Conservation (phyloP, 1,140 invertebrate species). For the Danaus plexippus region DNA sequence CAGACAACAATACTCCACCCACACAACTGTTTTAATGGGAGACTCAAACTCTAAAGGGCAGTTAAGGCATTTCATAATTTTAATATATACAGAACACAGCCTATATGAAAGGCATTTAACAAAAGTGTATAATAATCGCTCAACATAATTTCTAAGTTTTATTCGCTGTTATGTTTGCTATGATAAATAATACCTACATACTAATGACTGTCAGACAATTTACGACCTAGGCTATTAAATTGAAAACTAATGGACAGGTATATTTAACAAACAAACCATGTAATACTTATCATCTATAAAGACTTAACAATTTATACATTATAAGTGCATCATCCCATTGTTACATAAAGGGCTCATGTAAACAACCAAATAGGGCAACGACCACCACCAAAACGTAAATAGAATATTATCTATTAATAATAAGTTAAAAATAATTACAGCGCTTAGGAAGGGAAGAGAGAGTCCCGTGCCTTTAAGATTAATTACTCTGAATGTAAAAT, state of each 20-base stretch:
- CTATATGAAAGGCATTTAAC: no score
- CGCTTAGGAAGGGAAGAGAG: slow-evolving; percentile 35
- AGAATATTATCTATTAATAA: slow-evolving; percentile 57
- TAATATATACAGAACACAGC: slow-evolving; percentile 4
- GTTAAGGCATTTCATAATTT: slow-evolving; percentile 13
- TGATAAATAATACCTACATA: no score
- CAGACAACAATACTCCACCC: slow-evolving; percentile 17
- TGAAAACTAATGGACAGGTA: no score
- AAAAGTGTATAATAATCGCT: no score
- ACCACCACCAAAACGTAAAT: slow-evolving; percentile 51
- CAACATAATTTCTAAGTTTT: no score
- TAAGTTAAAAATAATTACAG: slow-evolving; percentile 49
- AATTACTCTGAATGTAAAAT: slow-evolving; percentile 32
- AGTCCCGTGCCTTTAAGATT: slow-evolving; percentile 52
- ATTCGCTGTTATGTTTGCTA: no score
- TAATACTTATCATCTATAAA: no score
- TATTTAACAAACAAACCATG: no score
- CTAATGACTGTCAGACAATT: no score
- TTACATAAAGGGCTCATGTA: slow-evolving; percentile 35
- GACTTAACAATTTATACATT: no score
- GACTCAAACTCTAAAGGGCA: slow-evolving; percentile 20
- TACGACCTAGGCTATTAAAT: no score
- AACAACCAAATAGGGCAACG: slow-evolving; percentile 66
- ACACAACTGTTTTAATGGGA: slow-evolving; percentile 17
- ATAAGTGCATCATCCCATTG: no score